These are phyloP conservation scores for Oxyura jamaicensis DNA, from an alignment of 2,113 vertebrate genomes.

Conservation along the genomic window DNA sequence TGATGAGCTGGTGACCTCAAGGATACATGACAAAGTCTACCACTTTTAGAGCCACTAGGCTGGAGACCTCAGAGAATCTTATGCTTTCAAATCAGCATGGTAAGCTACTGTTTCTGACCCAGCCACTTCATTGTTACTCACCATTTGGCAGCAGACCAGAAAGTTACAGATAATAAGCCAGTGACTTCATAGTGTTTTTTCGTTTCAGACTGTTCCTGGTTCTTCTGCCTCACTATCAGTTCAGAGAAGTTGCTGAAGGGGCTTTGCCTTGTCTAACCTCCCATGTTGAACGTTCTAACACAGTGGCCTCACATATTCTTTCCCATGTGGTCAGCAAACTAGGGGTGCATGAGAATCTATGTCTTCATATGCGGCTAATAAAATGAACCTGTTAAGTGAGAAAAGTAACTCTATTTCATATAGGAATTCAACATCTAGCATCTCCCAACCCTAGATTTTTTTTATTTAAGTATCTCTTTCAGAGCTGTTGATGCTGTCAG, in stretches of 20 bases:
- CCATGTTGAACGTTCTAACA: not conserved
- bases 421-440: not conserved
- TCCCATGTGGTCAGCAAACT: not conserved
- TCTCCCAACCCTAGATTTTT: not conserved
- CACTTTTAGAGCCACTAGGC: constrained; percentile 1
- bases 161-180: not conserved
- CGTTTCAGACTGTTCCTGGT: not conserved
- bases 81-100: not conserved
- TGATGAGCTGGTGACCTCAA: constrained; percentile 46
- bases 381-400: not conserved
- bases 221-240: not conserved
- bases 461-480: not conserved
- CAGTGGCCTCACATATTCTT: not conserved
- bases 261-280: not conserved
- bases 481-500: not conserved
- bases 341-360: not conserved
- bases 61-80: constrained; percentile 27
- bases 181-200: not conserved
- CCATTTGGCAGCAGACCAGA: constrained; percentile 16
- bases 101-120: constrained; percentile 7
- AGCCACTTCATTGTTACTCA: constrained; percentile 14
- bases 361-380: not conserved
- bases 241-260: not conserved
- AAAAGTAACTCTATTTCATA: not conserved
- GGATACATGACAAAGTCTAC: constrained; percentile 19